Evolutionary conservation across 2,797 vertebrate species (phyloP).

Genomic region (Babyrousa celebensis): DNA sequence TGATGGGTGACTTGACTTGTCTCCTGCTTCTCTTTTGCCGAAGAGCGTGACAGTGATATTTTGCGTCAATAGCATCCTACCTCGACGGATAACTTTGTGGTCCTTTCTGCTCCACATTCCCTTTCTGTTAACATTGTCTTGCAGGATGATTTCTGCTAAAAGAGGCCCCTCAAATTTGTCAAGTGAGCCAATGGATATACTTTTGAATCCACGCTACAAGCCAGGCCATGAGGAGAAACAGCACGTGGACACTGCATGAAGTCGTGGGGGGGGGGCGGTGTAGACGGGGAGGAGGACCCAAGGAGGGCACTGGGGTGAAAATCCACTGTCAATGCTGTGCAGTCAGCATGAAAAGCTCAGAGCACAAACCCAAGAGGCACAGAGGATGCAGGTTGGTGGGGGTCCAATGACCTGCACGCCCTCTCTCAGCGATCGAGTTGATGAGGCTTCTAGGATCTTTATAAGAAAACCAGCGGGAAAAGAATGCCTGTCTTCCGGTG

Average conservation of each 20-base stretch:
- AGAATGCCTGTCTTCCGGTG: not conserved
- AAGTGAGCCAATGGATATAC: not conserved
- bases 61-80: not conserved
- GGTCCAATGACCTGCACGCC: too few species aligned
- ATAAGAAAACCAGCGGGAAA: not conserved
- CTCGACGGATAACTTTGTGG: not conserved
- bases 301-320: not conserved
- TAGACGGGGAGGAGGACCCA: too few species aligned
- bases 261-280: not conserved
- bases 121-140: not conserved
- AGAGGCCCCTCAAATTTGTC: not conserved
- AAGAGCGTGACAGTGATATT: not conserved
- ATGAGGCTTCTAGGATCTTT: not conserved
- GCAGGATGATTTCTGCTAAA: not conserved
- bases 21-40: not conserved
- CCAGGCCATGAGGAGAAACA: too few species aligned
- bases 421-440: not conserved
- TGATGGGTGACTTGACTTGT: not conserved
- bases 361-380: too few species aligned
- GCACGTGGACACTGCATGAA: accelerated
- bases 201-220: not conserved
- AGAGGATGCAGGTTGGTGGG: not conserved
- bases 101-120: not conserved
- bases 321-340: accelerated
- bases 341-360: accelerated